A percentile compares a stretch with the other conserved stretches of the same genome.
Evolutionary conservation across 1,140 invertebrate genomes (phyloP).

Genomic region (Stenopsyche tienmushanensis): DNA sequence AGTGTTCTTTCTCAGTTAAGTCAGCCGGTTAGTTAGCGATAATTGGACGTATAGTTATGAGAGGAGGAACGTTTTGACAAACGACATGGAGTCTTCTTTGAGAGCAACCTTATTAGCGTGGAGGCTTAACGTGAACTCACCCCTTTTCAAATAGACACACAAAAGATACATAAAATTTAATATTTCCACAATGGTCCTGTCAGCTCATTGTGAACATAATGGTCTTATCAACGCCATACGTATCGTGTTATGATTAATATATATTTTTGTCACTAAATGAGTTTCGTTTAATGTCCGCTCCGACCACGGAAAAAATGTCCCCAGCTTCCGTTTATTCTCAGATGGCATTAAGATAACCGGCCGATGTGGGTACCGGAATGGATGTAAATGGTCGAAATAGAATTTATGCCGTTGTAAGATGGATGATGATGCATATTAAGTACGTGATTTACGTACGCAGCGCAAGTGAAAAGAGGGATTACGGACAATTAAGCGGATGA

Average conservation of each 20-base stretch:
- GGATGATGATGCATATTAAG: too few species aligned
- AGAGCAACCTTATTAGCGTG: conserved; percentile 22
- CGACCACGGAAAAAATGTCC: too few species aligned
- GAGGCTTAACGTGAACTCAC: conserved; percentile 1
- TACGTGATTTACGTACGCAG: too few species aligned
- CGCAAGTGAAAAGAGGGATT: too few species aligned
- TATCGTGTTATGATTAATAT: neutral
- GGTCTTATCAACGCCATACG: neutral
- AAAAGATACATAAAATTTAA: conserved; percentile 13
- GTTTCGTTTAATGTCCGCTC: too few species aligned
- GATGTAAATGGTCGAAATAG: too few species aligned
- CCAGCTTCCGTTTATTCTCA: too few species aligned
- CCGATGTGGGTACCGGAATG: too few species aligned
- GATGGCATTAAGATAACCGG: too few species aligned
- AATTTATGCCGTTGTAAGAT: too few species aligned
- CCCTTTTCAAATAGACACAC: neutral
- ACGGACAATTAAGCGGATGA: too few species aligned
- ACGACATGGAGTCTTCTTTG: conserved; percentile 14
- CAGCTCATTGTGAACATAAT: neutral
- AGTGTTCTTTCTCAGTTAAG: conserved; percentile 6
- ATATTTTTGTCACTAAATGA: too few species aligned
- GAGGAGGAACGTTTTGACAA: conserved; percentile 24
- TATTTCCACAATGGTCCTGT: conserved; percentile 10
- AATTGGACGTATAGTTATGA: conserved; percentile 18
- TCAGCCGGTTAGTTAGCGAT: conserved; percentile 4